Conservation (phyloP, 2,888 invertebrate species). For the Oscheius sp. region DNA sequence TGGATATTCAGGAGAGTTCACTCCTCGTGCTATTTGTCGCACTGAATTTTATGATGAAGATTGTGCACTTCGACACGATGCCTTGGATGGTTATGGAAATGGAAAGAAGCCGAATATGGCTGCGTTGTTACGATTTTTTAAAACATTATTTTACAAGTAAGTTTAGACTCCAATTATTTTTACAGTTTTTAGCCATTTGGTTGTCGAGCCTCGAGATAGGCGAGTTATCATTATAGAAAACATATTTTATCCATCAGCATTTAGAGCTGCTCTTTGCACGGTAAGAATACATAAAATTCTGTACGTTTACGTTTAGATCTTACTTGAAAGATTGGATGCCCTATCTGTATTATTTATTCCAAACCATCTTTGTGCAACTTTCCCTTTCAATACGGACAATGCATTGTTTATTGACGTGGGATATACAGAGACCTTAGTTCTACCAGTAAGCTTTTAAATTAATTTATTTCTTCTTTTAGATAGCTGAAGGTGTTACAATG, state of each 20-base stretch:
- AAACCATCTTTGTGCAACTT: constrained; percentile 83
- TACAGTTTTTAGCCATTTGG: constrained; percentile 78
- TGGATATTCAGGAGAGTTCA: constrained; percentile 61
- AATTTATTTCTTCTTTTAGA: constrained; percentile 50
- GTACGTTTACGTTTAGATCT: background rate
- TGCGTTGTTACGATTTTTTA: constrained; percentile 19
- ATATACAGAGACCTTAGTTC: constrained; percentile 79
- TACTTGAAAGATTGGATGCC: constrained; percentile 39
- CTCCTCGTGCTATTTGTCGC: constrained; percentile 52
- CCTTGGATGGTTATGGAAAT: background rate
- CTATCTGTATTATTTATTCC: constrained; percentile 84
- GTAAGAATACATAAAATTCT: constrained; percentile 20
- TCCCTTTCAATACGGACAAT: constrained; percentile 83
- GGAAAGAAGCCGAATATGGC: background rate
- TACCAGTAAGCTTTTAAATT: constrained; percentile 37
- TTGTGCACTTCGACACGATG: background rate
- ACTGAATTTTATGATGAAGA: constrained; percentile 42
- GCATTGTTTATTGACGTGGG: constrained; percentile 88
- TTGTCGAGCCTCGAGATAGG: constrained; percentile 91
- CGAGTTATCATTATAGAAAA: constrained; percentile 91
- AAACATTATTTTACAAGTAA: constrained; percentile 17
- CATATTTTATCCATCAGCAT: constrained; percentile 82
- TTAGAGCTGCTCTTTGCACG: constrained; percentile 82
- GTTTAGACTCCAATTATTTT: background rate
- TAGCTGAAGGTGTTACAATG: constrained; percentile 85